Evolutionary conservation across 2,888 invertebrate genomes (phyloP), one percentile per base, ranked within the genome.

Genomic region (Diogma glabrata): DNA sequence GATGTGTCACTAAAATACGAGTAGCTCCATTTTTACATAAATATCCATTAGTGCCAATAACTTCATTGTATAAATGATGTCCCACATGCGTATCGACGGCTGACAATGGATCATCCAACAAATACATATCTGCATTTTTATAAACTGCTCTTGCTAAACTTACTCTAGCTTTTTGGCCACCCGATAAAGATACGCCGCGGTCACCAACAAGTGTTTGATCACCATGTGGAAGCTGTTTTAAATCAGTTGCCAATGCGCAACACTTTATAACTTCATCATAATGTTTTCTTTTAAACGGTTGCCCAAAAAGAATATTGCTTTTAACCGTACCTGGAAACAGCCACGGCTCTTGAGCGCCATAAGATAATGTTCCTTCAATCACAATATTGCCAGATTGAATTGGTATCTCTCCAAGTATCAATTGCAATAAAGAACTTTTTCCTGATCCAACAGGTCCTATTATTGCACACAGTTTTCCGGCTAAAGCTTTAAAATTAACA

Each of bases 71-170:
- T 5, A 89, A 67, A 63, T 84, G 81, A 53, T 79, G 76, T 1
- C 83, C 82, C 12, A 88, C 87, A 53, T 80, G 79, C 0, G 83
- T 74, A 64, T 89, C 88, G 0, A 88, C 87, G 1, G 87, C 87
- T 53, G 84, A 83, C 2, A 88, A 66, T 0, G 88, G 87, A 69
- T 88, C 88, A 63, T 89, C 88, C 24, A 89, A 67, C 5, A 89
- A 67, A 63, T 87, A 88, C 54, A 88, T 77, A 60, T 84, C 81
- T 0, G 84, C 81, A 19, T 80, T 72, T 56, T 78, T 77, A 59
- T 87, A 87, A n/a, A 87, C 73, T 1, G 85, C 81, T 58, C 87
- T 72, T 1, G 82, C 83, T 55, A 87, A 69, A 60, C 80, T 82
- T 52, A 87, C 23, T 22, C 43, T 12, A 3, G 43, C 43, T 14